Base-by-base conservation (phyloP, 2,797 vertebrate species). In the Dendrocincla tyrannina region DNA sequence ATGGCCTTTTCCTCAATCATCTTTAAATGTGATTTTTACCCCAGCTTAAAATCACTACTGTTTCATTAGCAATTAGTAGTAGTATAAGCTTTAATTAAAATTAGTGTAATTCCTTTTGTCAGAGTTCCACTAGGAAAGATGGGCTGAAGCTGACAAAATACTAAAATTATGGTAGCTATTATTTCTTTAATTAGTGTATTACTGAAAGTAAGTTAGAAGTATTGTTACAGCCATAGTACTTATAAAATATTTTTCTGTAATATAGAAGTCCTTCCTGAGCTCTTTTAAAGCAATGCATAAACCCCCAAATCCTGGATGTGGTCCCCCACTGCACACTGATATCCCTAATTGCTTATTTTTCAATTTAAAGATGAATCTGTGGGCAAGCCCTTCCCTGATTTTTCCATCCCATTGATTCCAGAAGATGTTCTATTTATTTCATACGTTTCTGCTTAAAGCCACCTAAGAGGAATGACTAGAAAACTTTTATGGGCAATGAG, bases 161-260 rank as follows among this genome's bases (percentile, higher is more conserved):
- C 62, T 93, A 80, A 84, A 97, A 81, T 97, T 75, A 84, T 70
- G 41, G 46, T 50, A 11, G 9, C 56, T 96, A 68, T 94, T 96
- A 73, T 95, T 97, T 96, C 88, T 91, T 32, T 72, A 94, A 91
- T 94, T 94, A 94, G 12, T 30, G 13, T 63, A 62, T 89, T 60
- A 42, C 44, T 69, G 41, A 55, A 79, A 73, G 39, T 49, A 58
- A 94, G 11, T 24, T 59, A 47, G 47, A 94, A 86, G 35, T 92
- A 46, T 72, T 81, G 44, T 74, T 86, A 67, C 60, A 96, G 46
- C n/a, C 42, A 25, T 49, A 33, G 32, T 37, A 44, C 25, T 56
- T 83, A 53, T 66, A 2, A 63, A 84, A 37, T 41, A 3, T 46
- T 95, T 55, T 83, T 89, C 37, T 37, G 67, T 91, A 92, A 76